phyloP scores from a whole-genome alignment of 2,888 invertebrate species.

The Aphodius sticticus region DNA sequence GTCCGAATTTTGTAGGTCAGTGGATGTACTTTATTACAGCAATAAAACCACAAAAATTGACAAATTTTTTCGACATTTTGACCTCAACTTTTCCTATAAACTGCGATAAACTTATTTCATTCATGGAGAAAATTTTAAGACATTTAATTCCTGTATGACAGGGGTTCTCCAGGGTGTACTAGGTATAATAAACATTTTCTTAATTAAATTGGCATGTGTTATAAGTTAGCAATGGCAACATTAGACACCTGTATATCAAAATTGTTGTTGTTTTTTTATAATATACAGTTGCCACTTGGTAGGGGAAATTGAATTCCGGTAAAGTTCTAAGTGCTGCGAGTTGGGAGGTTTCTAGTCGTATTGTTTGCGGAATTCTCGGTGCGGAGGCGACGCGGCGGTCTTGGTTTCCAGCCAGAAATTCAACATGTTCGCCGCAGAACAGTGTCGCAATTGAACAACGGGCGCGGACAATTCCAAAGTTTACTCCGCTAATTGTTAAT shows the following conservation, averaged over 20 bases:
- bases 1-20: too few relatives aligned
- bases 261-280: slow-evolving; percentile 27
- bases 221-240: too few relatives aligned
- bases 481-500: slow-evolving; percentile 4
- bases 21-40: too few relatives aligned
- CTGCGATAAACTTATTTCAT: too few relatives aligned
- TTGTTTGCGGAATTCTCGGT: neutral
- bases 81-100: too few relatives aligned
- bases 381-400: neutral
- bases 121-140: too few relatives aligned
- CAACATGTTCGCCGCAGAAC: neutral
- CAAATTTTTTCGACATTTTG: too few relatives aligned
- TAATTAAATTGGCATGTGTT: too few relatives aligned
- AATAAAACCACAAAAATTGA: too few relatives aligned
- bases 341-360: neutral
- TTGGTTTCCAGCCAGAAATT: neutral
- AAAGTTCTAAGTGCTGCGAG: neutral
- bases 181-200: too few relatives aligned
- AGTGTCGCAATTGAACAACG: slow-evolving; percentile 4
- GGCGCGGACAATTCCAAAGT: neutral
- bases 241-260: neutral
- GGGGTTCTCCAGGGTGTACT: too few relatives aligned
- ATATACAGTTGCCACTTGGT: slow-evolving; percentile 35
- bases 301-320: neutral
- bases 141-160: too few relatives aligned